These are phyloP conservation scores for Limanda limanda DNA, from an alignment of 2,113 vertebrate genomes.

Conservation along the genomic window DNA sequence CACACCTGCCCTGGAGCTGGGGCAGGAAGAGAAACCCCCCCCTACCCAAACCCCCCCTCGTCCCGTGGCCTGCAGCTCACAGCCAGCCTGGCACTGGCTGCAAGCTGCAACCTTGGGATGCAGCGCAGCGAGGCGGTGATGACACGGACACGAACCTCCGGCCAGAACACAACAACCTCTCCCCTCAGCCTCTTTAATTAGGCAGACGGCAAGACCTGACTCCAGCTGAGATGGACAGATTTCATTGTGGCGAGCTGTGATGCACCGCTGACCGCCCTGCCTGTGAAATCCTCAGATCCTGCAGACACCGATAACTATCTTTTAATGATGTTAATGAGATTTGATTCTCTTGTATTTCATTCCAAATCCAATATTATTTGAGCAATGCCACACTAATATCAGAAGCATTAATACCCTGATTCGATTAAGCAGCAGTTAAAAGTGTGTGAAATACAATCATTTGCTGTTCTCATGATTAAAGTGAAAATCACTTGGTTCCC, in stretches of 20 bases:
- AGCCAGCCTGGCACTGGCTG: slow-evolving; percentile 66
- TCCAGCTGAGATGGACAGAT: slow-evolving; percentile 29
- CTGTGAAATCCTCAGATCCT: background rate
- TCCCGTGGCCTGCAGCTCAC: slow-evolving; percentile 38
- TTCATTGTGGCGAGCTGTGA: slow-evolving; percentile 16
- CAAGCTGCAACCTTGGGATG: slow-evolving; percentile 70
- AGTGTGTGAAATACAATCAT: background rate
- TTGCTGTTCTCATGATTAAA: background rate
- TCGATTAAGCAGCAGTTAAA: background rate
- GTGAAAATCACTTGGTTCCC: background rate
- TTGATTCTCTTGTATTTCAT: slow-evolving; percentile 3
- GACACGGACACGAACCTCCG: slow-evolving; percentile 54
- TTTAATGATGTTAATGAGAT: slow-evolving; percentile 10
- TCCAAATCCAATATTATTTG: slow-evolving; percentile 9
- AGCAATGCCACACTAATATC: slow-evolving; percentile 4
- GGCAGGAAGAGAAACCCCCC: slow-evolving; percentile 36
- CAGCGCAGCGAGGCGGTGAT: slow-evolving; percentile 65
- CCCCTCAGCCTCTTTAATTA: slow-evolving; percentile 58
- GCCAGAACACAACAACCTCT: slow-evolving; percentile 56
- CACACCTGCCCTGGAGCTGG: slow-evolving; percentile 65
- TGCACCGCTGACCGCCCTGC: slow-evolving; percentile 6
- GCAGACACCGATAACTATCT: slow-evolving; percentile 32
- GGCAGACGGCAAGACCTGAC: slow-evolving; percentile 17
- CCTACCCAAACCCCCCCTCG: slow-evolving; percentile 38
- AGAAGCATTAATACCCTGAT: background rate